Percentiles rank a stretch among this genome's conserved stretches.
Evolutionary conservation across 2,113 vertebrate genomes (phyloP).

Genomic region (Phaethon lepturus): DNA sequence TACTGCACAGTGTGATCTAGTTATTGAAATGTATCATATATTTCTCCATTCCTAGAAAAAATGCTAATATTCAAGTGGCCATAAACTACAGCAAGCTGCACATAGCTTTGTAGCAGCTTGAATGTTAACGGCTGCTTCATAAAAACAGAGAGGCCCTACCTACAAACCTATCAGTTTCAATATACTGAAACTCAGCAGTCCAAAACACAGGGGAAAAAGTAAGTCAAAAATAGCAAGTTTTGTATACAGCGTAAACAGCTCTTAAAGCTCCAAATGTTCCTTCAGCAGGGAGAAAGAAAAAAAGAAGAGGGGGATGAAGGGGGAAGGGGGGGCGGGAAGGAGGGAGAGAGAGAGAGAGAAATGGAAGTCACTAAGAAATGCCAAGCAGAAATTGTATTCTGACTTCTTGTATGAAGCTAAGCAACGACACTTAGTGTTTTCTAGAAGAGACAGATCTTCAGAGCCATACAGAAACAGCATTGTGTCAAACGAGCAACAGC

Average conservation of each 20-base stretch:
- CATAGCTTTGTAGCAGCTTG: not conserved
- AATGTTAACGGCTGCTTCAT: not conserved
- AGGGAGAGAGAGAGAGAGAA: not conserved
- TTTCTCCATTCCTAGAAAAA: not conserved
- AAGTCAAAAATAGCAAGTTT: not conserved
- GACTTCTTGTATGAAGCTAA: not conserved
- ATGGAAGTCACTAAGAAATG: not conserved
- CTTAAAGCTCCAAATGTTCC: not conserved
- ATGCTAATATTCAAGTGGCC: not conserved
- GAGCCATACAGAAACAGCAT: not conserved
- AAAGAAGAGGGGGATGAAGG: not conserved
- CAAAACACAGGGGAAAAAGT: not conserved
- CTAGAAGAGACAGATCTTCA: not conserved
- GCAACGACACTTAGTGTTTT: not conserved
- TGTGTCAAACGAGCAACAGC: not conserved
- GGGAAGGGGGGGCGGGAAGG: fast-evolving
- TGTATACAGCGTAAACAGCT: not conserved
- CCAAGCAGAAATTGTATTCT: not conserved
- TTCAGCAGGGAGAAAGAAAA: not conserved
- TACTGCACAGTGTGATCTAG: not conserved
- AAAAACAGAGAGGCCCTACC: not conserved
- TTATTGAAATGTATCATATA: not conserved
- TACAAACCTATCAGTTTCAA: not conserved
- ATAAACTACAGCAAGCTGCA: not conserved
- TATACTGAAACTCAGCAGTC: not conserved